Evolutionary conservation across 2,797 vertebrate species (phyloP).

Genomic region (Pseudochaenichthys georgianus): DNA sequence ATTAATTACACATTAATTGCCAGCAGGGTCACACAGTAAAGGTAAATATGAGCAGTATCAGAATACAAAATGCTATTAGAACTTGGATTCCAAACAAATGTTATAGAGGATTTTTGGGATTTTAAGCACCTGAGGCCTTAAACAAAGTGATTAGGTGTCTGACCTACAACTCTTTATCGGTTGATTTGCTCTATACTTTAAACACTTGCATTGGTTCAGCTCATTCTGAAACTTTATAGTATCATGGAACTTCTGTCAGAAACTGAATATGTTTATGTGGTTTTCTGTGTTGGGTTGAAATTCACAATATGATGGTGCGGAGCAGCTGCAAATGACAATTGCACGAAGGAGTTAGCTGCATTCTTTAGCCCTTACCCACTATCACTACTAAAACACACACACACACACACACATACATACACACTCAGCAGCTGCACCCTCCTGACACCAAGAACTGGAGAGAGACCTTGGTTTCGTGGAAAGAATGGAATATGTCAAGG

Average conservation of each 20-base stretch:
- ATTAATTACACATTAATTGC: neutral
- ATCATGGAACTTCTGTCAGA: neutral
- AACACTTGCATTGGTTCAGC: neutral
- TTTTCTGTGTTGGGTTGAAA: conserved; percentile 5
- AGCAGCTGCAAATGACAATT: conserved; percentile 67
- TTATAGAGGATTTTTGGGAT: neutral
- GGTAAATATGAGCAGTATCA: neutral
- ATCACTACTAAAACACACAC: neutral
- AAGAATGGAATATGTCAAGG: conserved; percentile 53
- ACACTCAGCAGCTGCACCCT: conserved; percentile 56
- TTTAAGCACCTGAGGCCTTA: neutral
- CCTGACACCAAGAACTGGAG: conserved; percentile 22
- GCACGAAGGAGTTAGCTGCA: conserved; percentile 39
- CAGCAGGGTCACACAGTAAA: neutral
- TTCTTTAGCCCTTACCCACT: conserved; percentile 52
- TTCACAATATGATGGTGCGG: conserved; percentile 47
- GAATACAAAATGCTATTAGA: too few relatives aligned
- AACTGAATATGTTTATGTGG: neutral
- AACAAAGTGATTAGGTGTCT: neutral
- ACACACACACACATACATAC: conserved; percentile 9
- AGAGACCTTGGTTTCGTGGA: conserved; percentile 32
- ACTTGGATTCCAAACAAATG: too few relatives aligned
- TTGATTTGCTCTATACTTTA: neutral
- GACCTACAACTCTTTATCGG: neutral
- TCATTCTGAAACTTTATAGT: neutral